Percentiles rank a stretch among this genome's conserved stretches.
phyloP scores from a whole-genome alignment of 30 jellyfish, hydroid and myxozoan genomes.

The Aurelia sp. region DNA sequence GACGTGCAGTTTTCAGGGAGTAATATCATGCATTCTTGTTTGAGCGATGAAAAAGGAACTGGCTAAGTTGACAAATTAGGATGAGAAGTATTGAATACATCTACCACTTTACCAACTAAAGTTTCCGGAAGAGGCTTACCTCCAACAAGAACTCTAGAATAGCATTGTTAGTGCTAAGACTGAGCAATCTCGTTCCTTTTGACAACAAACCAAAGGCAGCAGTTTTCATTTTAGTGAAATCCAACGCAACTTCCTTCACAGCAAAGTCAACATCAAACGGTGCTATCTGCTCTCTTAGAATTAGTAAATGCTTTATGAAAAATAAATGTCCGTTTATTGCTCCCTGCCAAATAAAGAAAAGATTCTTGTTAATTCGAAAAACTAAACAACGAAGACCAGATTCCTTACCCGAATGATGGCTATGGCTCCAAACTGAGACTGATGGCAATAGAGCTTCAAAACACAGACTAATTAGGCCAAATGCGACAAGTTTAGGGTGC shows the following conservation, averaged over 20 bases:
- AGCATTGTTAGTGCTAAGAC: constrained; percentile 90
- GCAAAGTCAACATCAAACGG: constrained; percentile 99
- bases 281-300: constrained; percentile 92
- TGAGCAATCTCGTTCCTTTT: constrained; percentile 88
- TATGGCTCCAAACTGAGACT: too few species aligned
- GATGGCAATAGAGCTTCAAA: too few species aligned
- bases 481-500: too few species aligned
- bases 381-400: too few species aligned
- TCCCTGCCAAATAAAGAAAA: constrained; percentile 64
- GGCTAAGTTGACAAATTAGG: too few species aligned
- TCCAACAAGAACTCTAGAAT: constrained; percentile 90
- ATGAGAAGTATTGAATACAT: too few species aligned
- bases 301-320: constrained; percentile 90
- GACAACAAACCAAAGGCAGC: constrained; percentile 95
- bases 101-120: too few species aligned
- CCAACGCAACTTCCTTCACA: constrained; percentile 92
- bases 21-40: too few species aligned
- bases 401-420: too few species aligned
- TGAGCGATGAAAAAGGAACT: too few species aligned
- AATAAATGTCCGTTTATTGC: constrained; percentile 91
- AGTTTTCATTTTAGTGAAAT: constrained; percentile 82
- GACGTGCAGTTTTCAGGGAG: too few species aligned
- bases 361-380: neutral
- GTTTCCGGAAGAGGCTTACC: constrained; percentile 39
- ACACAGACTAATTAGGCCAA: too few species aligned